Evolutionary conservation across 2,888 invertebrate genomes (phyloP).

Genomic region (Barypeithes pellucidus): DNA sequence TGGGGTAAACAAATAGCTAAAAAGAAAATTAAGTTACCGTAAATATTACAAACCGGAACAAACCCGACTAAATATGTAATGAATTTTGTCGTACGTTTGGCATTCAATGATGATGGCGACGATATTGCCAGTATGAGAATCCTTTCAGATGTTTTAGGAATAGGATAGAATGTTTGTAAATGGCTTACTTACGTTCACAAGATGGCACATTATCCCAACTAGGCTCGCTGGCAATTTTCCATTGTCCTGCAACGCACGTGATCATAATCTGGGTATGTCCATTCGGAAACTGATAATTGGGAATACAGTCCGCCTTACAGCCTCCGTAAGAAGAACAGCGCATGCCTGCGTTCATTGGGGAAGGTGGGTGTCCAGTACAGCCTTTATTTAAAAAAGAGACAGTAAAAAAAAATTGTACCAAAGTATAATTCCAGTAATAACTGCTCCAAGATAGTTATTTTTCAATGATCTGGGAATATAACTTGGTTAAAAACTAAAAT

Average conservation of each 20-base stretch:
- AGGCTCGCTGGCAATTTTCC: slow-evolving; percentile 70
- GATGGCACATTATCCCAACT: slow-evolving; percentile 72
- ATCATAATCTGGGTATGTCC: slow-evolving; percentile 71
- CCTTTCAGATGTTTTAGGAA: too few relatives aligned
- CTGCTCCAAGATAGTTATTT: too few relatives aligned
- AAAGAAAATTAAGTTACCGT: slow-evolving; percentile 57
- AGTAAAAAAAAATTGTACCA: neutral
- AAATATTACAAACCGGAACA: neutral
- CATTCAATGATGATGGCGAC: too few relatives aligned
- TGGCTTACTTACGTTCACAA: slow-evolving; percentile 78
- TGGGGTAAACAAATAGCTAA: slow-evolving; percentile 83
- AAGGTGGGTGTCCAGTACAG: slow-evolving; percentile 62
- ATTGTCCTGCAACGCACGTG: slow-evolving; percentile 71
- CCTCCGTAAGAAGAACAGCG: slow-evolving; percentile 68
- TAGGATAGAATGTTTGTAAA: too few relatives aligned
- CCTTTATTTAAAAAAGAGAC: slow-evolving; percentile 59
- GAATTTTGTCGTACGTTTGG: too few relatives aligned
- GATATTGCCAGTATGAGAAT: too few relatives aligned
- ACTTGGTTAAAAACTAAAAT: too few relatives aligned
- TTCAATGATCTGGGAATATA: too few relatives aligned
- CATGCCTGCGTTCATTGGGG: slow-evolving; percentile 66
- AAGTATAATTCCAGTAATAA: too few relatives aligned
- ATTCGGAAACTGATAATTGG: slow-evolving; percentile 73
- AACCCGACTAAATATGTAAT: neutral
- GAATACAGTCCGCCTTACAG: slow-evolving; percentile 72